Conservation (phyloP, 35 echinoderm and acorn worm genomes). For the Lytechinus pictus region DNA sequence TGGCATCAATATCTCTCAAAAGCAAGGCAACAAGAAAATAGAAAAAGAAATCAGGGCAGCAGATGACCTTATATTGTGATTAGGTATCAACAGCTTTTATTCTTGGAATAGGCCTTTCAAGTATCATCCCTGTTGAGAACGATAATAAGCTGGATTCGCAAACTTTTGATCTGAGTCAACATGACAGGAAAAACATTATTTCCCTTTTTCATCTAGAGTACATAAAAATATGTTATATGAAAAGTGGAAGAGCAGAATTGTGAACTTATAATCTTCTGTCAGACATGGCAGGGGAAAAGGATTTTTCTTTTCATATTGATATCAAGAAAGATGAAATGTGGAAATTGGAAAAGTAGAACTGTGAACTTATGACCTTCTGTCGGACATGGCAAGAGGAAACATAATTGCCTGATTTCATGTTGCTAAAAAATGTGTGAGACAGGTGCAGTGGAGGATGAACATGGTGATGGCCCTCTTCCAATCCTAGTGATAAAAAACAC, state of each 20-base stretch:
- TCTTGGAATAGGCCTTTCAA: too few relatives aligned
- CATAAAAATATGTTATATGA: too few relatives aligned
- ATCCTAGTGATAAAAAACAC: background rate
- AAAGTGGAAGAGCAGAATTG: too few relatives aligned
- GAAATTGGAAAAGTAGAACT: background rate
- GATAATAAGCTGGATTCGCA: too few relatives aligned
- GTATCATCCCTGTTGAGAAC: too few relatives aligned
- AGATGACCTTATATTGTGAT: too few relatives aligned
- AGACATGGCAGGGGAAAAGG: background rate
- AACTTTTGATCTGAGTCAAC: too few relatives aligned
- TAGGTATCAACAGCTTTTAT: too few relatives aligned
- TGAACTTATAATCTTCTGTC: background rate
- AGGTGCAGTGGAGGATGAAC: background rate
- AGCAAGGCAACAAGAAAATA: too few relatives aligned
- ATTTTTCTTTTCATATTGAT: background rate
- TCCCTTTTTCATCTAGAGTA: background rate
- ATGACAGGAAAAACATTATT: background rate
- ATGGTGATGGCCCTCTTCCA: background rate
- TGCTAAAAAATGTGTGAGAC: constrained; percentile 18
- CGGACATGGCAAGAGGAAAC: background rate
- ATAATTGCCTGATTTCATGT: constrained; percentile 13
- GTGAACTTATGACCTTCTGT: background rate
- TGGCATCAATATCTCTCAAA: too few relatives aligned
- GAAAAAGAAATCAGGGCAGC: too few relatives aligned
- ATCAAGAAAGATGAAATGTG: too few relatives aligned